Conservation (phyloP, 2,888 invertebrate genomes). For the Branchipolynoe longqiensis region DNA sequence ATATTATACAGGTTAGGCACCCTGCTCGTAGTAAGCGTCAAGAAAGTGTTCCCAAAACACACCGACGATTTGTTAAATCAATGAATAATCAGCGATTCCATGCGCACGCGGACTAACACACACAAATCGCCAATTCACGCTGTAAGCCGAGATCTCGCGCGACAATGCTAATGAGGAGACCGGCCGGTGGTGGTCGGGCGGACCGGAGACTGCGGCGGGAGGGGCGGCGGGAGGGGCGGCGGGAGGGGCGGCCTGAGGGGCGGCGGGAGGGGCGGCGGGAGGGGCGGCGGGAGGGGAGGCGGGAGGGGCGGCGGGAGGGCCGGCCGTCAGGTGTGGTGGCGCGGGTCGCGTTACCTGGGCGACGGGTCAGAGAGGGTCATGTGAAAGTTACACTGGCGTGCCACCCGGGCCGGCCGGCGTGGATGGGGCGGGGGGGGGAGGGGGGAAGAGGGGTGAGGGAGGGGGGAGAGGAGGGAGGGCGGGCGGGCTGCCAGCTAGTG, state of each 20-base stretch:
- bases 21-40: too few species aligned
- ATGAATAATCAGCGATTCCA: too few species aligned
- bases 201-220: too few species aligned
- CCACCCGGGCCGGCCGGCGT: conserved; percentile 5
- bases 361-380: conserved; percentile 40
- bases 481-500: conserved; percentile 6
- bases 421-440: not conserved
- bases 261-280: not conserved
- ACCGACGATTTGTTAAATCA: too few species aligned
- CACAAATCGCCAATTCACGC: not conserved
- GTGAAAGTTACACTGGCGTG: conserved; percentile 50
- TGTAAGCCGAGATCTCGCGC: not conserved
- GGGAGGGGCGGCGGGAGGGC: not conserved
- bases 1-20: too few species aligned
- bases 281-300: not conserved
- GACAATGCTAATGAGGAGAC: not conserved
- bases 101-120: too few species aligned
- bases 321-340: not conserved
- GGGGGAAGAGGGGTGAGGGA: too few species aligned
- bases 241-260: not conserved
- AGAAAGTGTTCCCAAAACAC: too few species aligned
- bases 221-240: not conserved
- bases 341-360: conserved; percentile 32
- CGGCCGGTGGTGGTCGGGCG: too few species aligned
- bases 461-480: not conserved